Evolutionary conservation across 1,140 invertebrate genomes (phyloP), one percentile per base, ranked within the genome.

Genomic region (Drosophila fuyamai): DNA sequence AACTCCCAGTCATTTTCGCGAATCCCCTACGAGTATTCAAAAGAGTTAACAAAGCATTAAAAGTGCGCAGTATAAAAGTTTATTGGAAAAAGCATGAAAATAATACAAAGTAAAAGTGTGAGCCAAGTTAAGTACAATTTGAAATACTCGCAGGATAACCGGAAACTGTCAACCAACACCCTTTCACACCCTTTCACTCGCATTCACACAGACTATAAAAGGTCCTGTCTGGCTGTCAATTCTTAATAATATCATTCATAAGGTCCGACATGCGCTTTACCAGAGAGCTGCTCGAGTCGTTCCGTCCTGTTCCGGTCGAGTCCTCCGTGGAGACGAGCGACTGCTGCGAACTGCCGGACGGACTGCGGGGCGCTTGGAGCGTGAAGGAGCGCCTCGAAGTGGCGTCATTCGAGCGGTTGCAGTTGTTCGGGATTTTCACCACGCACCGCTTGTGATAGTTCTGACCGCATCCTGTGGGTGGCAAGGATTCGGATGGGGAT

Each of bases 381-480:
- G 94, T 94, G 32, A 92, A 92, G n/a, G 93, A 92, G 40, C 94
- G 86, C 68, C 90, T 79, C 16, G 91, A 90, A 44, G 76, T 89
- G 48, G 81, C 77, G 83, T 92, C 86, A 71, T 83, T 91, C n/a
- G 80, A 80, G 43, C 90, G 90, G 71, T 74, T 92, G 94, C 99
- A 99, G 94, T 99, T 99, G 92, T 99, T 99, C 23, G 98, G 98
- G 68, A 99, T 98, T 94, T 99, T 99, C 68, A 98, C 97, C 54
- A 98, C 98, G 94, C 99, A 99, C 50, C 98, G 94, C 93, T 99
- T 99, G 94, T 99, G 99, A 94, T 98, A 99, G 94, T 99, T 99
- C 90, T 98, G 95, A 9, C 98, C 97, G 94, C 98, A 99, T 76
- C 98, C 98, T 99, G 78, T 59, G 72, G 18, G 27, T 23, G 54